Base-by-base conservation (phyloP, 2,888 invertebrate species). In the Conus canariensis region DNA sequence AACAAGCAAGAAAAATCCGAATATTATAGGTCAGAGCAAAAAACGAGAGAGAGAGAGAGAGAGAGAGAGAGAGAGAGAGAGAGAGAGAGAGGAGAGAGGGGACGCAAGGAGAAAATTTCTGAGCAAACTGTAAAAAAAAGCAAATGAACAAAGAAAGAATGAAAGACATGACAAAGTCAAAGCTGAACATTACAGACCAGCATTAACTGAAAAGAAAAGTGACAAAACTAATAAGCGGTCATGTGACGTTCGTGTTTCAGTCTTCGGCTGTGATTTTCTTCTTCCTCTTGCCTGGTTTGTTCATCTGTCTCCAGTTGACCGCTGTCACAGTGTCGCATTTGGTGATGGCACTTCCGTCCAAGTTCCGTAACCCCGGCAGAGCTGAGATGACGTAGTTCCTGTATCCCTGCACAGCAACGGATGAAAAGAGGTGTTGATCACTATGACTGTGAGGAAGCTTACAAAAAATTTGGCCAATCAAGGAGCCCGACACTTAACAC, bases 291-390 rank as follows among this genome's bases (percentile, higher is more conserved):
- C 90, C 70, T 25, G 90, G 74, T 19, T 70, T 88, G 88, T 89
- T 91, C 74, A 90, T 88, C 56, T n/a, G 59, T 74, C 88, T 90
- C 90, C 90, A 92, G n/a, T 90, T 87, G 16, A 5, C 77, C 3
- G 91, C 91, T 45, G 92, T 90, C 4, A 58, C 45, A 4, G 30
- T 45, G 58, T 92, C 92, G 16, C 86, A 88, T 22, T 92, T 92
- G 56, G 92, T 92, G 8, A 92, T 90, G 56, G 85, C 74, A 45
- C 91, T 90, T 85, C 91, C 91, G 90, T 92, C 92, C 64, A 92
- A 89, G 74, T 80, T 91, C 22, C 86, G 74, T 58, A 92, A 87
- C 74, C 59, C 88, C 8, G 92, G 90, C 45, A 92, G 19, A 10
- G 88, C 30, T 9, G 92, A 89, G 67, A 92, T 64, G 4, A 91